Percentiles rank a stretch among this genome's conserved stretches.
These are phyloP conservation scores for Colius striatus DNA, from an alignment of 2,113 vertebrate genomes.

Conservation along the genomic window DNA sequence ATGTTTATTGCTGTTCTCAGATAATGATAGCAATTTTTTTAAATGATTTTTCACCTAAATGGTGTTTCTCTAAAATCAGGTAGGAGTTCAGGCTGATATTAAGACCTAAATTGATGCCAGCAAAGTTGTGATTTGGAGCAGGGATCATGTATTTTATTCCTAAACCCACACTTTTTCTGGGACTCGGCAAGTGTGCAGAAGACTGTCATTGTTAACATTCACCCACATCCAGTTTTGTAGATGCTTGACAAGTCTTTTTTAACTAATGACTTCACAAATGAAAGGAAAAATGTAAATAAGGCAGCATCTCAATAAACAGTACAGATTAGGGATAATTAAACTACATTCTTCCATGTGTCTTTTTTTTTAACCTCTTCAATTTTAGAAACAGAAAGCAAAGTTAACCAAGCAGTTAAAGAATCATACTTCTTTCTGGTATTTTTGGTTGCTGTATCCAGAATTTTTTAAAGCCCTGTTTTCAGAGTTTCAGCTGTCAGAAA, in stretches of 20 bases:
- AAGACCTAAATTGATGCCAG: constrained; percentile 35
- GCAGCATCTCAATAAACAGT: constrained; percentile 16
- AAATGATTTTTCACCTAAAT: constrained; percentile 68
- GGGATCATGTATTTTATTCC: constrained; percentile 49
- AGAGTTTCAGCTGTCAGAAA: constrained; percentile 41
- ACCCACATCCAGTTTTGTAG: constrained; percentile 16
- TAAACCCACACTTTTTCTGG: constrained; percentile 17
- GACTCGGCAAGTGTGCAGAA: not conserved
- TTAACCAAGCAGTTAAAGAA: not conserved
- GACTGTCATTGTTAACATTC: constrained; percentile 24
- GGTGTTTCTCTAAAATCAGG: constrained; percentile 47
- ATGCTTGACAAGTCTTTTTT: constrained; percentile 14
- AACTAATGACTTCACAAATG: constrained; percentile 36
- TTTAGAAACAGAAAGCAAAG: not conserved
- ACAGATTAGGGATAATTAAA: constrained; percentile 1
- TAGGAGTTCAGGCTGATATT: constrained; percentile 56
- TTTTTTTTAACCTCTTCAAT: not conserved
- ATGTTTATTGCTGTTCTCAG: constrained; percentile 53
- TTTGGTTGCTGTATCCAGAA: not conserved
- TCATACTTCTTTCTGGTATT: not conserved
- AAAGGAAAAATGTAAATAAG: constrained; percentile 40
- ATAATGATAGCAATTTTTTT: constrained; percentile 45
- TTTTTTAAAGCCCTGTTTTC: constrained; percentile 1
- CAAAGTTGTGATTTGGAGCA: constrained; percentile 41
- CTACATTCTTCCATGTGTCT: not conserved